A percentile compares a stretch with the other conserved stretches of the same genome.
These are phyloP conservation scores for Penaeus indicus DNA, from an alignment of 1,140 invertebrate species.

Conservation along the genomic window DNA sequence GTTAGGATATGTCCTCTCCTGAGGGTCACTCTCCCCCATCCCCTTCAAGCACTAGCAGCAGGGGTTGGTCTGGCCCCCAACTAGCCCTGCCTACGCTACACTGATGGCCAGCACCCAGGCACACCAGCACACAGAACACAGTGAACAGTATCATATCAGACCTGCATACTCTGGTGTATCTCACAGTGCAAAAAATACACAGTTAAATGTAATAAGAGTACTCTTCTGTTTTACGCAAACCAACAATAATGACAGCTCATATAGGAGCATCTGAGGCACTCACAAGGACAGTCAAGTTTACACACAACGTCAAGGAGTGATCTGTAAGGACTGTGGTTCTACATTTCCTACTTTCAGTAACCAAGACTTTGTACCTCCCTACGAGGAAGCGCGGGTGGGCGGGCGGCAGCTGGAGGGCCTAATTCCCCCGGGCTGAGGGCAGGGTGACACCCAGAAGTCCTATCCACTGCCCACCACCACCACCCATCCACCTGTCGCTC, in stretches of 20 bases:
- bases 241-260: slow-evolving; percentile 45
- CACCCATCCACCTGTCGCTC: slow-evolving; percentile 39
- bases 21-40: too few species aligned
- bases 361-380: slow-evolving; percentile 48
- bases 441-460: not conserved
- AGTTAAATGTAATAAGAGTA: slow-evolving; percentile 39
- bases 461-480: slow-evolving; percentile 35
- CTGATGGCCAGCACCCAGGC: too few species aligned
- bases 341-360: slow-evolving; percentile 54
- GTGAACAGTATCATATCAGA: too few species aligned
- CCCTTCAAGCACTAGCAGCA: too few species aligned
- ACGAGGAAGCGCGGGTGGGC: slow-evolving; percentile 38
- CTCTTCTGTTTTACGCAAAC: slow-evolving; percentile 52
- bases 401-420: slow-evolving; percentile 22
- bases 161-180: not conserved
- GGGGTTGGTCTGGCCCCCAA: too few species aligned
- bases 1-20: too few species aligned
- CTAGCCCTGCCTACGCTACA: too few species aligned
- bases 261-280: slow-evolving; percentile 51
- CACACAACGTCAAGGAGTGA: slow-evolving; percentile 58
- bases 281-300: slow-evolving; percentile 60
- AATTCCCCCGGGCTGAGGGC: slow-evolving; percentile 6
- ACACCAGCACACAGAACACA: too few species aligned
- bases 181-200: slow-evolving; percentile 53
- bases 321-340: slow-evolving; percentile 42